These are phyloP conservation scores for Uromys caudimaculatus DNA, from an alignment of 2,797 vertebrate species.

Conservation along the genomic window DNA sequence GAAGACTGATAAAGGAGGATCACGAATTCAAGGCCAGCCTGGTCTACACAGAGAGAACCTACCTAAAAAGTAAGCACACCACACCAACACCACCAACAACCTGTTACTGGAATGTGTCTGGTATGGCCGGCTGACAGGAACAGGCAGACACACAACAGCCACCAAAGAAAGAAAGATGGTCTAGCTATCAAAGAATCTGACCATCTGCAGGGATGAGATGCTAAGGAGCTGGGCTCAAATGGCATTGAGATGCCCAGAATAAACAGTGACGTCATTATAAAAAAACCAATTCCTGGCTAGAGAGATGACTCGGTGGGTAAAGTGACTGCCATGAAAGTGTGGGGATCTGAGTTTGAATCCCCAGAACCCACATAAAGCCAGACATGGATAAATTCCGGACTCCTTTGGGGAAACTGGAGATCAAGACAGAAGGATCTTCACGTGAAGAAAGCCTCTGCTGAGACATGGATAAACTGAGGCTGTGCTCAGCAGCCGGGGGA, in stretches of 20 bases:
- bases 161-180: no score
- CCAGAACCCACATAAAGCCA: background rate
- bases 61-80: background rate
- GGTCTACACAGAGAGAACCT: background rate
- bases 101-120: background rate
- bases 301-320: background rate
- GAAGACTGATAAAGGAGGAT: background rate
- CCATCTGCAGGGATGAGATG: fast-evolving
- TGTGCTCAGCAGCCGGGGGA: background rate
- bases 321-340: background rate
- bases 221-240: background rate
- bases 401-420: background rate
- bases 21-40: background rate
- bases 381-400: background rate
- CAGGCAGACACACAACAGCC: background rate
- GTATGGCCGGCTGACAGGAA: fast-evolving
- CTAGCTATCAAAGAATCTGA: background rate
- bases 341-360: background rate
- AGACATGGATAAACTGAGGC: background rate
- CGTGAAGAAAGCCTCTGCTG: background rate
- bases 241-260: background rate
- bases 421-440: no score
- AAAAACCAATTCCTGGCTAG: background rate
- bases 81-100: background rate
- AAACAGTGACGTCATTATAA: fast-evolving